Conservation (phyloP, 2,113 vertebrate genomes). For the Aegotheles bennettii region DNA sequence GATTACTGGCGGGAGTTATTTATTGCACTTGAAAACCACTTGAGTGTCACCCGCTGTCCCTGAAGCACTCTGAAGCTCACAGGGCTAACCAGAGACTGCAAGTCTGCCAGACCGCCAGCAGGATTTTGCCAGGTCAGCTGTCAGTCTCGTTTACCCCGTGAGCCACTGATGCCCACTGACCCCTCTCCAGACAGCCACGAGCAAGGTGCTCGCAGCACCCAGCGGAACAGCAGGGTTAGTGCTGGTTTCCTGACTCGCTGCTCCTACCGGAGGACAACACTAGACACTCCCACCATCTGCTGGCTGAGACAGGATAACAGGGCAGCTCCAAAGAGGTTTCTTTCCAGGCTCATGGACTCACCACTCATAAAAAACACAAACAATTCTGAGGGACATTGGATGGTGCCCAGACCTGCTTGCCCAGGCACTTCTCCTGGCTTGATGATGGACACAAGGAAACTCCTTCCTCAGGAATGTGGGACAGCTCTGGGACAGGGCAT, state of each 20-base stretch:
- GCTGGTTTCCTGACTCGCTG: rapidly evolving
- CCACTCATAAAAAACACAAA: neutral
- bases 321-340: neutral
- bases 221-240: neutral
- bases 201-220: rapidly evolving
- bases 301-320: neutral
- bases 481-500: neutral
- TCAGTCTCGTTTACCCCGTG: neutral
- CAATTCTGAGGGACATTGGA: neutral
- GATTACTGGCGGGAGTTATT: neutral
- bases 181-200: neutral
- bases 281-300: neutral
- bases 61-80: neutral
- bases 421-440: neutral
- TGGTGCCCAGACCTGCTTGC: neutral
- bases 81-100: neutral
- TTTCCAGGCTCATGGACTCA: neutral
- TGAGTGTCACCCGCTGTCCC: neutral
- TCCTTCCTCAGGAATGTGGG: neutral
- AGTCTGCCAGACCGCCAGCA: neutral
- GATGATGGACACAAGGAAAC: neutral
- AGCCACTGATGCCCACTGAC: neutral
- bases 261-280: rapidly evolving
- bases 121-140: neutral
- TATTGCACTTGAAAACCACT: conserved; percentile 19